Evolutionary conservation across 1,140 invertebrate genomes (phyloP).

Genomic region (Drosophila micromelanica): DNA sequence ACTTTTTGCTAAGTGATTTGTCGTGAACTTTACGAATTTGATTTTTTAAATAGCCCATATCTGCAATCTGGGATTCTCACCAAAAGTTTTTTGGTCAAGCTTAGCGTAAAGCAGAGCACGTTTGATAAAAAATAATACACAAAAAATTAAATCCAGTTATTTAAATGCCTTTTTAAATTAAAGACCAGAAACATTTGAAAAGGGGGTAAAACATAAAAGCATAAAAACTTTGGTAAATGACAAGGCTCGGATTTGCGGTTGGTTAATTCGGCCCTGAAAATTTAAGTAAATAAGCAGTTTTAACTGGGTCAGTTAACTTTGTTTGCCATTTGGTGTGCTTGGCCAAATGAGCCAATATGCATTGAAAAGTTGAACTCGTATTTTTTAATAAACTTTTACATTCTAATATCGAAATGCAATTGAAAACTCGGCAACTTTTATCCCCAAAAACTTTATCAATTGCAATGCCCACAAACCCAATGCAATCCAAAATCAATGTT

Average conservation of each 20-base stretch:
- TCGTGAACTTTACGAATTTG: constrained; percentile 69
- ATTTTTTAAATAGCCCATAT: constrained; percentile 57
- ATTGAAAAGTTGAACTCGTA: constrained; percentile 43
- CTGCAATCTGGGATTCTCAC: constrained; percentile 1
- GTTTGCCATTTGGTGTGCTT: constrained; percentile 38
- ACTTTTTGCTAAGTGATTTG: constrained; percentile 77
- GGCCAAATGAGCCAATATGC: constrained; percentile 49
- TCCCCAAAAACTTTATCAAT: constrained; percentile 61
- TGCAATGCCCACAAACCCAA: constrained; percentile 53
- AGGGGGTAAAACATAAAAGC: not conserved
- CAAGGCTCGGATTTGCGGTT: not conserved
- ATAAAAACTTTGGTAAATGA: not conserved
- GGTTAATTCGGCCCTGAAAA: constrained; percentile 9
- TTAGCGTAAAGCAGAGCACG: not conserved
- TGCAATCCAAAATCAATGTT: constrained; percentile 29
- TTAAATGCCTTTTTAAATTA: not conserved
- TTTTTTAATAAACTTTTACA: constrained; percentile 63
- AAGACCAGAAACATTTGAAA: not conserved
- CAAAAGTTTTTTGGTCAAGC: constrained; percentile 29
- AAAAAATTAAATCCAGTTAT: not conserved
- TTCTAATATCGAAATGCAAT: constrained; percentile 45
- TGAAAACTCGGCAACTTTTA: constrained; percentile 46
- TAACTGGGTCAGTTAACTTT: constrained; percentile 70
- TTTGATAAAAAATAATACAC: not conserved
- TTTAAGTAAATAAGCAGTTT: constrained; percentile 8